These are phyloP conservation scores for Acanthacorydalis orientalis DNA, from an alignment of 2,888 invertebrate genomes.

Conservation along the genomic window DNA sequence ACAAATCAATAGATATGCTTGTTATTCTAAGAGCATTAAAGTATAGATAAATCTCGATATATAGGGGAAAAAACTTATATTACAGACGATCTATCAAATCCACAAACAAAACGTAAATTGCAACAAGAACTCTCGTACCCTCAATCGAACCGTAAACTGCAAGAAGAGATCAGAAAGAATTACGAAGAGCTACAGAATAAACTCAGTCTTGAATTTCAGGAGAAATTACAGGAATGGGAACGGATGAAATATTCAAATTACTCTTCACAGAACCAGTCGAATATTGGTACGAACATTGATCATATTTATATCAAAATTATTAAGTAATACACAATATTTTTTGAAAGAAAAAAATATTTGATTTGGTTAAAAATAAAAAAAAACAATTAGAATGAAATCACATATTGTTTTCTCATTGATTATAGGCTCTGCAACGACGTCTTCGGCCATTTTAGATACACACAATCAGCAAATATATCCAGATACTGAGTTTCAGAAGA, in stretches of 20 bases:
- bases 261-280: background rate
- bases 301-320: too few species aligned
- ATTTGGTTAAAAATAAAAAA: too few species aligned
- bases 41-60: too few species aligned
- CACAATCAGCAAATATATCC: background rate
- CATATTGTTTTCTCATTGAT: conserved; percentile 9
- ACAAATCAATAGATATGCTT: too few species aligned
- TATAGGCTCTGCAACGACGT: conserved; percentile 13
- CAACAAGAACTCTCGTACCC: background rate
- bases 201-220: conserved; percentile 57
- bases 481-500: conserved; percentile 24
- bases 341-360: too few species aligned
- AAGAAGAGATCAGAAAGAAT: conserved; percentile 52
- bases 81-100: too few species aligned
- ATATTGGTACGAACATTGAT: background rate
- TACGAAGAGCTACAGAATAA: conserved; percentile 56
- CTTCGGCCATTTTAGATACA: conserved; percentile 5
- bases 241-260: conserved; percentile 15
- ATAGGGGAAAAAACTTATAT: too few species aligned
- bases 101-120: background rate
- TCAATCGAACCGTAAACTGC: conserved; percentile 15
- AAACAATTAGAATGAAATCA: too few species aligned
- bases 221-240: conserved; percentile 43
- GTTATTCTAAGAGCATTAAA: too few species aligned
- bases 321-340: too few species aligned